Base-by-base conservation (phyloP, 2,888 invertebrate species). In the Tolmerus cingulatus region DNA sequence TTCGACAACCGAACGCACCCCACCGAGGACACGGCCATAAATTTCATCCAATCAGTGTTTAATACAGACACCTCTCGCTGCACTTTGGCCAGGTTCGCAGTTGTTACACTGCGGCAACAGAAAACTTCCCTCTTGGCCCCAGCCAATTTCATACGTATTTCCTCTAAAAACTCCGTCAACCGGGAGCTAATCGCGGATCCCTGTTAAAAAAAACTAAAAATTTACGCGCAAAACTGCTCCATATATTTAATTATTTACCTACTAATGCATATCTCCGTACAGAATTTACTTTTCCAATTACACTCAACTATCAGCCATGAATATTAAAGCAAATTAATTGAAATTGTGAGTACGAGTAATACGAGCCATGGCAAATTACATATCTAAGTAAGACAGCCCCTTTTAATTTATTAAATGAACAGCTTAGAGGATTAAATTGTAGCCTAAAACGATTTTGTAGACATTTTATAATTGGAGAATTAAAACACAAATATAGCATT, bases 1-100 rank as follows among this genome's bases (percentile, higher is more conserved):
- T 87, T 87, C 86, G 81, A 87, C 86, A 87, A 86, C 86, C 78
- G 27, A 86, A 86, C 74, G 84, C 86, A 86, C 87, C 87, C 87
- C 51, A 88, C 87, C 77, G 87, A 43, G 87, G 87, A 66, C 55
- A 57, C 12, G 74, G 79, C 37, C 23, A 88, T 88, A 88, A 88
- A 88, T 88, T 81, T 87, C 43, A 12, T 8, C 74, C 88, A 87
- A 88, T 88, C 86, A 87, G 82, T 81, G 74, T 74, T 30, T 40
- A 74, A 74, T 86, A 84, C 84, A 66, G 19, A 37, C 23, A 34
- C 30, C n/a, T 66, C 66, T 74, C 34, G 84, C 40, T 84, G 74
- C 40, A 37, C 84, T 37, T 66, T 84, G 34, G 57, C 30, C 84
- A 57, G 43, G 40, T 40, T 23, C 40, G 66, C 16, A 51, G n/a